Conservation (phyloP, 2,888 invertebrate species). For the Limenitis arthemis region DNA sequence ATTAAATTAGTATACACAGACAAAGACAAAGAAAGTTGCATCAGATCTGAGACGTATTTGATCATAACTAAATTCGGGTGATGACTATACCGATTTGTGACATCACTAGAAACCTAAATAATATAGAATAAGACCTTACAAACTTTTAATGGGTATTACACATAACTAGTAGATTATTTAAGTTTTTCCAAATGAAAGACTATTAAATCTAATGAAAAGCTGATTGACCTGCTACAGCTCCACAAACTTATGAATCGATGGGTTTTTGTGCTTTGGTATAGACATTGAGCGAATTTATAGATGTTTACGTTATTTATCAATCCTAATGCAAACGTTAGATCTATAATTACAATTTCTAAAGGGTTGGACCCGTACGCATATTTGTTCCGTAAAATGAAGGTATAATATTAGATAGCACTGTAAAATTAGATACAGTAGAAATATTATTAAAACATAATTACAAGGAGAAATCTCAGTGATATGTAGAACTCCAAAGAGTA, state of each 20-base stretch:
- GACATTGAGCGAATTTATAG: constrained; percentile 69
- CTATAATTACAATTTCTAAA: constrained; percentile 65
- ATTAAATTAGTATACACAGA: not conserved
- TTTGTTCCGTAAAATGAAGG: constrained; percentile 55
- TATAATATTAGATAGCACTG: constrained; percentile 45
- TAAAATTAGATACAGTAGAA: constrained; percentile 48
- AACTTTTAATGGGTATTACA: constrained; percentile 24
- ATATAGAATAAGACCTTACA: not conserved
- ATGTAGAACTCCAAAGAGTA: constrained; percentile 68
- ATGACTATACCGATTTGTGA: not conserved
- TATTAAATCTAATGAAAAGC: constrained; percentile 63
- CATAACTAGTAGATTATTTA: constrained; percentile 56
- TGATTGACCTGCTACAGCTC: constrained; percentile 53
- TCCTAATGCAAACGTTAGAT: constrained; percentile 65
- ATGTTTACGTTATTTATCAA: constrained; percentile 60
- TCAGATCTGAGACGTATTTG: constrained; percentile 45
- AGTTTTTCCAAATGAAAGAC: constrained; percentile 69
- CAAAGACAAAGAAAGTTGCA: constrained; percentile 19
- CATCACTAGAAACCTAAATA: constrained; percentile 12
- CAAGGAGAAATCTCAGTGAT: constrained; percentile 71
- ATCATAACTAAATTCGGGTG: constrained; percentile 31
- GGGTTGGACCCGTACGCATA: constrained; percentile 71
- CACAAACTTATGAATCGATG: constrained; percentile 67
- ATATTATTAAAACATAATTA: constrained; percentile 52
- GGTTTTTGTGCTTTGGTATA: constrained; percentile 72